Base-by-base conservation (phyloP, 2,113 vertebrate species). In the Aegithalos caudatus region DNA sequence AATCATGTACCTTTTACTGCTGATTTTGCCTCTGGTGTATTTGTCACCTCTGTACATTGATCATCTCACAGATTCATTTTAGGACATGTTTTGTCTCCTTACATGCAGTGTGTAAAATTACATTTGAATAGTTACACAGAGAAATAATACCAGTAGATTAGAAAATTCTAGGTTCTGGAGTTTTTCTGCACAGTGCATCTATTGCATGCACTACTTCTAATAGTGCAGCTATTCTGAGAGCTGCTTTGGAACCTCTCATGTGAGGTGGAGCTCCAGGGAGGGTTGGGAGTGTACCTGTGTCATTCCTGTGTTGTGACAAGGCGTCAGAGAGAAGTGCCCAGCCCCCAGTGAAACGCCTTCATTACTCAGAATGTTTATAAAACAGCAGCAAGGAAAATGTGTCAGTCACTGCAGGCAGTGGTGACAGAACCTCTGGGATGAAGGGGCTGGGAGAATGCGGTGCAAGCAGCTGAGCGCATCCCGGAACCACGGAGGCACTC, bases 231-330 rank as follows among this genome's bases (percentile, higher is more conserved):
- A n/a, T n/a, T n/a, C n/a, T n/a, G n/a, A 18, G 28, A 47, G 85
- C 84, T 16, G 84, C 66, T 1, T 8, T 7, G 54, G 80, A 67
- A 2, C 38, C 37, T 40, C 38, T 3, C 2, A 0, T 7, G 73
- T 3, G 31, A 44, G 45, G 29, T 1, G 81, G 21, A 62, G 92
- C 74, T 86, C 14, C 24, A 65, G 35, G 77, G 57, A 69, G 91
- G 66, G 92, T 11, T 45, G 50, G 65, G 60, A 18, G 47, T 8
- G 81, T 58, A 90, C 67, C 90, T 60, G 94, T 22, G 54, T 83
- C 2, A 1, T 54, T 78, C 45, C 27, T 3, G 33, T 96, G 94
- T 97, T 97, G 96, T 97, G 97, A 97, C 96, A 97, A 96, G 82
- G 31, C 72, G 0, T 96, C 78, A 48, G 8, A 3, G 89, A 58